Conservation (phyloP, 2,113 vertebrate species). For the Dermatemys mawii region DNA sequence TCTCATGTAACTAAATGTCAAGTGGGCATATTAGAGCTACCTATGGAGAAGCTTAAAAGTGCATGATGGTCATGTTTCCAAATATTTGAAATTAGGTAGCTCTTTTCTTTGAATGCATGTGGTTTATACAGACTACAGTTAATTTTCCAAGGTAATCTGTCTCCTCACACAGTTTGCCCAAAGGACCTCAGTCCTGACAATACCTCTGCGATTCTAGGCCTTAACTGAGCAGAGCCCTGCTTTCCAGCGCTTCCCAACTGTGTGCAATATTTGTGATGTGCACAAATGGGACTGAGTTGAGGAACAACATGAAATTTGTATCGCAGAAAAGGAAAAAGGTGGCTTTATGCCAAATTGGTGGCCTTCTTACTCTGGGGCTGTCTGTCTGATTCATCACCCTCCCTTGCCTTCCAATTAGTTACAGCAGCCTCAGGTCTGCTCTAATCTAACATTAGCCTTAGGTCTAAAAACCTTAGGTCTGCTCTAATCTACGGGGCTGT, state of each 20-base stretch:
- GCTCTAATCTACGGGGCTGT: neutral
- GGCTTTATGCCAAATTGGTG: neutral
- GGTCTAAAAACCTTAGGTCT: no score
- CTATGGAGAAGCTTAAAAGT: neutral
- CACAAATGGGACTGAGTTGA: neutral
- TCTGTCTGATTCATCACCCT: neutral
- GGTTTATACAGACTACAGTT: neutral
- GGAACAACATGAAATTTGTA: neutral
- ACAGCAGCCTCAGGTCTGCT: neutral
- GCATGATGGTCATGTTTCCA: neutral
- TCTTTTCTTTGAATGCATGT: neutral
- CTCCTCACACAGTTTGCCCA: neutral
- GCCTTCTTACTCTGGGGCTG: neutral
- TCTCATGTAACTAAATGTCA: neutral
- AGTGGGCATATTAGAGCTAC: neutral
- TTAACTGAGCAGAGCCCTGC: accelerated
- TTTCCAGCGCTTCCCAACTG: neutral
- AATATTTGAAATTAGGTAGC: neutral
- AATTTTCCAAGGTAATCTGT: neutral
- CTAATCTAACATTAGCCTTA: no score
- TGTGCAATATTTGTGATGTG: neutral
- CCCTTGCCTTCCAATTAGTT: neutral
- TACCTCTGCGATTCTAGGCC: neutral
- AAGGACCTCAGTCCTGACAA: accelerated
- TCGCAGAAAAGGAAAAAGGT: neutral